phyloP scores from a whole-genome alignment of 1,140 invertebrate genomes.

The Aricia agestis region DNA sequence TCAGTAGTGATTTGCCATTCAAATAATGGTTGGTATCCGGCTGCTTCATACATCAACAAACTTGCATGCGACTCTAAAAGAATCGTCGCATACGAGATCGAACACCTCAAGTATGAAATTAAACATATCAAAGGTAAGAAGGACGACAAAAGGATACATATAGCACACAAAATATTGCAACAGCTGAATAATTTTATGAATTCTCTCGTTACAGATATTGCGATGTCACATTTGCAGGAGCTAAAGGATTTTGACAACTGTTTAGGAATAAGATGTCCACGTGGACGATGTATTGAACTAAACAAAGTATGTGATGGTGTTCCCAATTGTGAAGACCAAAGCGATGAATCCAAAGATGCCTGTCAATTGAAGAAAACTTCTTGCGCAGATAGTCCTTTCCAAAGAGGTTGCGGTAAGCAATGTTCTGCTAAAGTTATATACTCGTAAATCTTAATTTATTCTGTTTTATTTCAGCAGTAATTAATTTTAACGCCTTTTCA shows the following conservation, averaged over 20 bases:
- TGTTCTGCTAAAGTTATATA: neutral
- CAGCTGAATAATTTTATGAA: neutral
- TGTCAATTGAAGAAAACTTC: constrained; percentile 64
- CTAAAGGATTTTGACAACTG: constrained; percentile 58
- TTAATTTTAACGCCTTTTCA: constrained; percentile 26
- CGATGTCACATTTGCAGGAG: constrained; percentile 24
- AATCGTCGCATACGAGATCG: constrained; percentile 68
- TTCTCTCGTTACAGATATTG: neutral
- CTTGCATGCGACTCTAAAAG: constrained; percentile 73
- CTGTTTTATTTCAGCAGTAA: neutral
- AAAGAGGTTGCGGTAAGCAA: constrained; percentile 54
- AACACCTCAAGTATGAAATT: constrained; percentile 70
- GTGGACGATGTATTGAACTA: constrained; percentile 82
- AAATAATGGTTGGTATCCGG: constrained; percentile 78
- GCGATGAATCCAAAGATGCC: constrained; percentile 77
- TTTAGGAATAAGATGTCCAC: constrained; percentile 79
- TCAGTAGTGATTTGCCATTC: constrained; percentile 79
- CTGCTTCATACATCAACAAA: constrained; percentile 76
- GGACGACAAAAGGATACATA: neutral
- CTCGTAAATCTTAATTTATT: too few relatives aligned
- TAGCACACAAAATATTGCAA: neutral
- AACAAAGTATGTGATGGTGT: constrained; percentile 82
- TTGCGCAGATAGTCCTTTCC: constrained; percentile 52
- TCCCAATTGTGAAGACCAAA: constrained; percentile 81
- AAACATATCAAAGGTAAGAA: constrained; percentile 61